Conservation (phyloP, 2,113 vertebrate species). For the Mormyrus lacerda region DNA sequence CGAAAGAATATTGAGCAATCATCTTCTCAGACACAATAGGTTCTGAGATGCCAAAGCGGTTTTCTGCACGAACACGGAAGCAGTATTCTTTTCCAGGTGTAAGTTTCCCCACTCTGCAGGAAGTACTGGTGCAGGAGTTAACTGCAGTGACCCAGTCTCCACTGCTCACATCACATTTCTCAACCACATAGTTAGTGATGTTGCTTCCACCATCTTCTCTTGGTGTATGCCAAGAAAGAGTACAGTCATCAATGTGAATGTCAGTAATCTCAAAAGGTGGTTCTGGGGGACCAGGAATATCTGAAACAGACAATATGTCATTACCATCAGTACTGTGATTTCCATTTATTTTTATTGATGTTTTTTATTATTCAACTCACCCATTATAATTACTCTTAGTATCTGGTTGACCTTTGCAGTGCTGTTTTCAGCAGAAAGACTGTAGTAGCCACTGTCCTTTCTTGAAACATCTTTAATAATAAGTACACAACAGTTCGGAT, state of each 20-base stretch:
- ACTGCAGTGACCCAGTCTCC: constrained; percentile 85
- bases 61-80: constrained; percentile 93
- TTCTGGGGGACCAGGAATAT: constrained; percentile 90
- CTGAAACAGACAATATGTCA: constrained; percentile 47
- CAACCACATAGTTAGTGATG: constrained; percentile 93
- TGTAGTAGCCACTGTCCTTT: constrained; percentile 87
- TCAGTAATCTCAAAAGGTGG: constrained; percentile 85
- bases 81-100: constrained; percentile 82
- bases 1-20: constrained; percentile 83
- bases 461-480: constrained; percentile 87
- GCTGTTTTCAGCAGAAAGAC: constrained; percentile 84
- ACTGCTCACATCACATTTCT: constrained; percentile 87
- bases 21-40: constrained; percentile 81
- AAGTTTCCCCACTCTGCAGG: constrained; percentile 82
- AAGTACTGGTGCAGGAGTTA: constrained; percentile 86
- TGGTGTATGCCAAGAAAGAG: constrained; percentile 85
- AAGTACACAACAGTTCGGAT: constrained; percentile 69
- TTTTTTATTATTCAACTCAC: constrained; percentile 55
- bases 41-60: constrained; percentile 87
- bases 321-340: background rate
- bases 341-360: constrained; percentile 3
- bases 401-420: constrained; percentile 77
- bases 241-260: constrained; percentile 82
- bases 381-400: constrained; percentile 81
- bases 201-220: constrained; percentile 91